Base-by-base conservation (phyloP, 2,888 invertebrate genomes). In the Pherbina coryleti region DNA sequence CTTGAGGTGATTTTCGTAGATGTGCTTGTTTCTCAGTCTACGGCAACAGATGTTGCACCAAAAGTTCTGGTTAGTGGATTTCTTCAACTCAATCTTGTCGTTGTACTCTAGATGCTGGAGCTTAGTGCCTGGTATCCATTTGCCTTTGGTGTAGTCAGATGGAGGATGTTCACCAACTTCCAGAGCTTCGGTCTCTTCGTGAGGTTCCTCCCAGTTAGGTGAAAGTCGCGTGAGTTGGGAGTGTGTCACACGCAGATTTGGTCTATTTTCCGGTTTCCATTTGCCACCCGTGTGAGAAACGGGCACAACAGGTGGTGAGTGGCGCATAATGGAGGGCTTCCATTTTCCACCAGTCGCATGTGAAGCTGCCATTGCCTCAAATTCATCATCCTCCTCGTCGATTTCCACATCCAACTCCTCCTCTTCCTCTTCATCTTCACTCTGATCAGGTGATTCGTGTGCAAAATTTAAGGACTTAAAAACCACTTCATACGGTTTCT, bases 1-100 rank as follows among this genome's bases (percentile, higher is more conserved):
- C 88, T 92, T 92, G 76, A 96, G 88, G 88, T 96, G 96, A 80
- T 94, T 92, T 80, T 95, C 94, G 88, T 95, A 96, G 82, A 95
- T 93, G 49, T 92, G 89, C 87, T 93, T 92, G 1, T 94, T 94
- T 17, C 95, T 94, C 9, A 96, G 91, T 75, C 93, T 91, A 75
- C 96, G 91, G 82, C 95, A 95, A 86, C 96, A 96, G 31, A 95
- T 94, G 77, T 93, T 93, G 85, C 96, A 96, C 95, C 95, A 95
- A 87, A 93, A 95, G 83, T 84, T 84, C 44, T 84, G 82, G 0
- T 79, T 79, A 3, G 71, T 75, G 31, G 79, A 79, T 70, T 85
- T 85, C 62, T 85, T 85, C 14, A 86, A 79, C 44, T 86, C 85
- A 5, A 86, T 84, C 85, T 91, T 86, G 89, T 92, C 85, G 87